These are phyloP conservation scores for Sylvicola cinctus DNA, from an alignment of 2,888 invertebrate genomes.

Conservation along the genomic window DNA sequence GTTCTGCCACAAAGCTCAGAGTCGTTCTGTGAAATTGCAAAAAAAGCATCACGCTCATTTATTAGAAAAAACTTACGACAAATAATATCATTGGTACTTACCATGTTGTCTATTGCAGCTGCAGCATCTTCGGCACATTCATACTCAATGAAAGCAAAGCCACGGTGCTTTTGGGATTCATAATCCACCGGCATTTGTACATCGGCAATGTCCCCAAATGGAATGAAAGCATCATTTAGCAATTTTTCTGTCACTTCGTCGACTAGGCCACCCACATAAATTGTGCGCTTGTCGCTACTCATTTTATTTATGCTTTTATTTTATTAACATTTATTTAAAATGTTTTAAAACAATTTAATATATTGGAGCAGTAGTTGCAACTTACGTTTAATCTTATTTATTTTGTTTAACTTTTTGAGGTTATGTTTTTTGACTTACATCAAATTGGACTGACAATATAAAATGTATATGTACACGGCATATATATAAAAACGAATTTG, in stretches of 20 bases:
- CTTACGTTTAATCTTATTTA: no score
- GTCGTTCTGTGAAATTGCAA: slow-evolving; percentile 52
- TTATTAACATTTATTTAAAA: no score
- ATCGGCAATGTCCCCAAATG: slow-evolving; percentile 96
- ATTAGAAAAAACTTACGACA: background rate
- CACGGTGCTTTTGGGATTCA: slow-evolving; percentile 89
- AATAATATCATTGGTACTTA: slow-evolving; percentile 23
- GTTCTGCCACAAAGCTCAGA: slow-evolving; percentile 93
- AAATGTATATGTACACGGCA: no score
- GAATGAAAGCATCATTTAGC: slow-evolving; percentile 89
- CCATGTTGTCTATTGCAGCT: slow-evolving; percentile 98
- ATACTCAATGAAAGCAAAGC: slow-evolving; percentile 98
- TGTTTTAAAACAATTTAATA: no score
- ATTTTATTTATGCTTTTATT: no score
- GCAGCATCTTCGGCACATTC: slow-evolving; percentile 96
- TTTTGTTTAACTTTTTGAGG: no score
- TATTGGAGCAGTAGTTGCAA: no score
- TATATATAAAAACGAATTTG: no score
- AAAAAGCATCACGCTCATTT: background rate
- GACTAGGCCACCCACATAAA: slow-evolving; percentile 71
- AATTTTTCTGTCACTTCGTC: slow-evolving; percentile 95
- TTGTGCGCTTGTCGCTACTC: slow-evolving; percentile 55
- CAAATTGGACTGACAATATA: no score
- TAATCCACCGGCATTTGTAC: slow-evolving; percentile 94
- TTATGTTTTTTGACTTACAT: no score